Evolutionary conservation across 2,113 vertebrate genomes (phyloP).

Genomic region (Lates calcarifer): DNA sequence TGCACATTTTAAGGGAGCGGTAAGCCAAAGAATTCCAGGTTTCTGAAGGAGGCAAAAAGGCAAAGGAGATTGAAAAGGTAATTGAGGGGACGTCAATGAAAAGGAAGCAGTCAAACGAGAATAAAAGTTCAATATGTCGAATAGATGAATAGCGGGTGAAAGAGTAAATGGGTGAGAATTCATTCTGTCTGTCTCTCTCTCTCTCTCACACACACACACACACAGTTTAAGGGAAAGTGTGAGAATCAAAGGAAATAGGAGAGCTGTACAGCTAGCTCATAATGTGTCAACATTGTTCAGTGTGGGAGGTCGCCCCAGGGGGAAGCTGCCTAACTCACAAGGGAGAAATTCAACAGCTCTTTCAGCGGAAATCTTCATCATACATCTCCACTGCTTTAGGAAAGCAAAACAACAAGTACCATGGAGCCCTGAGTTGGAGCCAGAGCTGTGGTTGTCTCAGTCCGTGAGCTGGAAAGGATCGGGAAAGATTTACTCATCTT

Average conservation of each 20-base stretch:
- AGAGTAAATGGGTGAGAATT: constrained; percentile 9
- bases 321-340: constrained; percentile 49
- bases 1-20: constrained; percentile 41
- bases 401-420: constrained; percentile 71
- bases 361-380: constrained; percentile 75
- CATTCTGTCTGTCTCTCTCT: no score
- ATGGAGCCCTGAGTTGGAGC: neutral
- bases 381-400: constrained; percentile 61
- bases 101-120: constrained; percentile 39
- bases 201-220: neutral
- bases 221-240: constrained; percentile 15
- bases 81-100: constrained; percentile 42
- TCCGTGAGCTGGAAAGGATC: constrained; percentile 37
- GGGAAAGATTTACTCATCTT: constrained; percentile 58
- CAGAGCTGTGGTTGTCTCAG: constrained; percentile 12
- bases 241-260: constrained; percentile 48
- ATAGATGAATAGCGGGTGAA: constrained; percentile 43
- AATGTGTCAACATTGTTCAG: constrained; percentile 65
- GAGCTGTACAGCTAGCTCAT: constrained; percentile 38
- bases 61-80: constrained; percentile 42
- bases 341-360: constrained; percentile 72
- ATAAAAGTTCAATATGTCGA: constrained; percentile 49
- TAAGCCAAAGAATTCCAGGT: constrained; percentile 43
- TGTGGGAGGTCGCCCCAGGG: constrained; percentile 71
- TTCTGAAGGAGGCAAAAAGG: constrained; percentile 40